These are phyloP conservation scores for Lutraria rhynchaena DNA, from an alignment of 1,140 invertebrate genomes.

Conservation along the genomic window DNA sequence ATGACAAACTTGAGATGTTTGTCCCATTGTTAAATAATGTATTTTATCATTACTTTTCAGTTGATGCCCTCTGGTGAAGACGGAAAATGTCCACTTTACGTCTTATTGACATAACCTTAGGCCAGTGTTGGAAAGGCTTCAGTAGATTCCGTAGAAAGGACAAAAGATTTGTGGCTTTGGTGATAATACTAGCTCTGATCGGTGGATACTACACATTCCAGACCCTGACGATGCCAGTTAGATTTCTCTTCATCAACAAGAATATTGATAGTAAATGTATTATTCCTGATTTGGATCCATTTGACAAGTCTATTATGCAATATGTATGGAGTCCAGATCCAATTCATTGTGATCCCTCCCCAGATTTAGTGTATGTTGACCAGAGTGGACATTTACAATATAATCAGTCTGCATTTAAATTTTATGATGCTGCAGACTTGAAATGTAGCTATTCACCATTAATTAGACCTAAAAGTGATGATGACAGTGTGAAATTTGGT, in stretches of 20 bases:
- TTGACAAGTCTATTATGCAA: conserved; percentile 86
- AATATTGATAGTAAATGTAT: conserved; percentile 85
- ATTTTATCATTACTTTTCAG: no score
- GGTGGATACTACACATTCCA: conserved; percentile 25
- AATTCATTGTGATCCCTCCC: conserved; percentile 84
- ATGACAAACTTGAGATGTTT: no score
- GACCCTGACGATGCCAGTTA: conserved; percentile 51
- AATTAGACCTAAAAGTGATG: conserved; percentile 23
- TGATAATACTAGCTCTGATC: neutral
- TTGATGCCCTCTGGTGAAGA: no score
- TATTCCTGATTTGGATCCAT: conserved; percentile 89
- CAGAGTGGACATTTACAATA: conserved; percentile 69
- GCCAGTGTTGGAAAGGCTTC: neutral
- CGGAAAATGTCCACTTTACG: neutral
- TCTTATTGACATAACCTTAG: neutral
- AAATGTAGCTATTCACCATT: conserved; percentile 67
- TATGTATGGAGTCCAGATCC: conserved; percentile 85
- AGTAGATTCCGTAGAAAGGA: conserved; percentile 8
- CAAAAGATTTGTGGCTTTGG: neutral
- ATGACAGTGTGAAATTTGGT: conserved; percentile 75
- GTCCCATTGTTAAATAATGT: no score
- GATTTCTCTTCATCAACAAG: conserved; percentile 54
- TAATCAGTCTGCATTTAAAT: conserved; percentile 68
- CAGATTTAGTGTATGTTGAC: conserved; percentile 80
- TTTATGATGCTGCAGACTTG: conserved; percentile 71